phyloP scores from a whole-genome alignment of 1,140 invertebrate species.

The Hormaphis cornu region DNA sequence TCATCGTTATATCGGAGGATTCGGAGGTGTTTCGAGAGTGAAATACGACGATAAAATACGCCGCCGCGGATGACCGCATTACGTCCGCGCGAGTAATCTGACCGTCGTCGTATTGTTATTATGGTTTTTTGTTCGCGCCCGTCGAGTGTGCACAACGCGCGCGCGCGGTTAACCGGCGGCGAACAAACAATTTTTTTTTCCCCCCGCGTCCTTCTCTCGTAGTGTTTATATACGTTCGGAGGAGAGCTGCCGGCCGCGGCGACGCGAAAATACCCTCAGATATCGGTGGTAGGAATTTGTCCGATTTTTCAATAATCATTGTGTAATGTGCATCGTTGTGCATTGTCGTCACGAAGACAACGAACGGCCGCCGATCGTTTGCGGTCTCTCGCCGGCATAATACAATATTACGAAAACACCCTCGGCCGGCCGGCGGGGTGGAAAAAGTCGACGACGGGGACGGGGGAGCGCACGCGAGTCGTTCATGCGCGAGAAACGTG shows the following conservation, averaged over 20 bases:
- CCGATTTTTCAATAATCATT: background rate
- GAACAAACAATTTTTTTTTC: no score
- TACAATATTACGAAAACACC: no score
- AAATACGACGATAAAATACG: constrained; percentile 14
- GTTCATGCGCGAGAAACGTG: no score
- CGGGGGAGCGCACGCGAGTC: no score
- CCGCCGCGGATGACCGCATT: constrained; percentile 11
- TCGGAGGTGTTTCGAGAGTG: constrained; percentile 8
- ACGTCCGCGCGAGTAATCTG: constrained; percentile 4
- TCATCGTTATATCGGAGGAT: background rate
- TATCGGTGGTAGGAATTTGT: background rate
- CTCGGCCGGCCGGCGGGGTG: no score
- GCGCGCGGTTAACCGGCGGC: background rate
- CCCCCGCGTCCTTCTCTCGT: background rate
- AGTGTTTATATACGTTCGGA: no score
- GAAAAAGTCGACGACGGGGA: no score
- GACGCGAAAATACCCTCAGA: background rate
- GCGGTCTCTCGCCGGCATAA: no score
- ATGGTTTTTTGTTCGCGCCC: background rate
- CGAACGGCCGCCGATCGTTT: no score
- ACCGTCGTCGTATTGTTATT: no score
- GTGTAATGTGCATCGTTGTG: background rate
- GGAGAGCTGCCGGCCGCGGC: background rate
- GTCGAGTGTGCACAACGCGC: background rate
- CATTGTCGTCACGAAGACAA: background rate